Conservation (phyloP, 2,888 invertebrate genomes). For the Rhagium mordax region DNA sequence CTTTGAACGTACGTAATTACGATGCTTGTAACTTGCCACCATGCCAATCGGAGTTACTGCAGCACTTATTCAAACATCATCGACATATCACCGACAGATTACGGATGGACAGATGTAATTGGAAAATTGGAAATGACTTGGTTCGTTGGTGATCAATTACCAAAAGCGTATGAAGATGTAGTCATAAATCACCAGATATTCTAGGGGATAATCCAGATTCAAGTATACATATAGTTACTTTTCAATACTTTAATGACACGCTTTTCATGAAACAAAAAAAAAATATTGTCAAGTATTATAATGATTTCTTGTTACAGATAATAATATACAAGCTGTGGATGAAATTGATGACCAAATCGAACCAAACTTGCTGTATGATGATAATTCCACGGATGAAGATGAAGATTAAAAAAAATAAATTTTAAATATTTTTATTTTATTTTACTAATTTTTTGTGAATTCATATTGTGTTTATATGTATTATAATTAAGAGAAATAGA, state of each 20-base stretch:
- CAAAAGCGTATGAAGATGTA: constrained; percentile 54
- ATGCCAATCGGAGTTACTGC: constrained; percentile 33
- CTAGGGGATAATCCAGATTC: constrained; percentile 41
- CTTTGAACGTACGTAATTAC: constrained; percentile 54
- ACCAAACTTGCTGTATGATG: neutral
- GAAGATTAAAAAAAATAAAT: neutral
- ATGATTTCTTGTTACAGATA: constrained; percentile 8
- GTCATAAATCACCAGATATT: constrained; percentile 55
- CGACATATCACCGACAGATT: constrained; percentile 4
- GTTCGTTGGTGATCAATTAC: constrained; percentile 54
- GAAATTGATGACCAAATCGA: neutral
- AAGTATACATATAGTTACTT: constrained; percentile 3
- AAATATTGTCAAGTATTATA: neutral
- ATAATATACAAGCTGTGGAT: neutral
- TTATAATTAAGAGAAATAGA: too few species aligned
- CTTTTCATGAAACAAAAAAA: constrained; percentile 3
- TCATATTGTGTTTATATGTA: too few species aligned
- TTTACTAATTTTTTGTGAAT: neutral
- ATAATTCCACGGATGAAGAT: neutral
- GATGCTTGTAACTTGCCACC: constrained; percentile 55
- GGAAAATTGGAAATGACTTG: constrained; percentile 46
- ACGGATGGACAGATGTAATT: constrained; percentile 18
- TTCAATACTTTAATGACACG: neutral
- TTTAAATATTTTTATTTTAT: neutral
- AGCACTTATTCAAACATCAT: constrained; percentile 1